Evolutionary conservation across 2,797 vertebrate genomes (phyloP), one percentile per base, ranked within the genome.

Genomic region (Echiichthys vipera): DNA sequence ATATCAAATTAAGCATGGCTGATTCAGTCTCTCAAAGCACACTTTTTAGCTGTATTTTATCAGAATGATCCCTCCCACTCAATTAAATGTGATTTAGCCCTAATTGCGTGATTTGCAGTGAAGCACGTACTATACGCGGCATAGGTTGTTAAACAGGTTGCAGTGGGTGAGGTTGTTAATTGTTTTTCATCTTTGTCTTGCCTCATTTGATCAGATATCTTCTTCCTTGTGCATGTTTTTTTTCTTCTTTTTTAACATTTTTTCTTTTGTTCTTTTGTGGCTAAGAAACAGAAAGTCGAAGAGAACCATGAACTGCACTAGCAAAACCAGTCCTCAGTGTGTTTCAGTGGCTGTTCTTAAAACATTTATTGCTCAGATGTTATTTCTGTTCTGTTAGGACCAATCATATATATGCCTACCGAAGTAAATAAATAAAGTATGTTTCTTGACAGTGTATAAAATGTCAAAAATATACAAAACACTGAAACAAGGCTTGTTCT

Each of bases 41-140:
- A 72, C 77, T 72, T 88, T 85, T 85, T 75, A 82, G 79, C 69
- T 89, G 71, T 81, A 86, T 91, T 91, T 88, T 77, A 92, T 92
- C 88, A 84, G 58, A 79, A 77, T 67, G 79, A 85, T 84, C 75
- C 80, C 67, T 64, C 78, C 79, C 78, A 85, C 88, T 87, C 87
- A 88, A 86, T 91, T 89, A 91, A 83, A 78, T 78, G 74, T 55
- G 67, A 90, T 88, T 91, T 83, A 75, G 68, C 20, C 1, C 71
- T 91, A 93, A 93, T 89, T 91, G 82, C 70, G 30, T 62, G 78
- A 89, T 83, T 82, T 70, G 54, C 73, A 54, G 14, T n/a, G 69
- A 78, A 67, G 81, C 84, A 86, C 80, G 72, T 83, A 62, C 71
- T 18, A 25, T 37, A 62, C 72, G 51, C 58, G 57, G 62, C 66